Base-by-base conservation (phyloP, 1,140 invertebrate species). In the Akabosia matsudoensis region DNA sequence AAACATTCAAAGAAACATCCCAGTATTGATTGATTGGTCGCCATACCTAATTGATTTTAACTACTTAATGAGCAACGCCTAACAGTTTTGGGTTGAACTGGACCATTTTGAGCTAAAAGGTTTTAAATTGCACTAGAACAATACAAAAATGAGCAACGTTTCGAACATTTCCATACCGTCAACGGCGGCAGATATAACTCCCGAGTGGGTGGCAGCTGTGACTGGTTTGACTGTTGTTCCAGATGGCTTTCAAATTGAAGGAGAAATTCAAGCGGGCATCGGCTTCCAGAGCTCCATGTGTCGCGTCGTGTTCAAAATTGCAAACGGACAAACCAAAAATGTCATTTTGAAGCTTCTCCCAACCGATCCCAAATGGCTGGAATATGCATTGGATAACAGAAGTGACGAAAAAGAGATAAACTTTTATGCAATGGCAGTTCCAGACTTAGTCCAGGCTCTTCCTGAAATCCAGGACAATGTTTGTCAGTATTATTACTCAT, bases 261-360 rank as follows among this genome's bases (percentile, higher is more conserved):
- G 61, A 22, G 72, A 78, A 24, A 52, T 51, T 3, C 74, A 78
- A 0, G 74, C 34, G 7, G 77, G 77, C 0, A 34, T 54, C 30
- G 77, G 77, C 0, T 78, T 73, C 33, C 52, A 75, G 4, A 78
- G 77, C 51, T 28, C 54, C 56, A 30, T 78, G 22, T 0, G 71
- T 37, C 67, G 77, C 30, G 30, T 78, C 14, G 24, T 74, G 2
- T 78, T 70, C 34, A 14, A 75, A 31, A 37, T 31, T 14, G 33
- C 22, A 28, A 73, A 75, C 18, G 14, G 28, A 18, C 4, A 31
- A 18, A 3, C 22, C 22, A 33, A 71, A 3, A 37, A 75, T 1
- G 16, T 78, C 52, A 75, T 78, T 64, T 34, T 78, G 33, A 78
- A 78, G 54, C 14, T 78, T 2, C 74, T 78, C 0, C 77, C 77